A percentile compares a stretch with the other conserved stretches of the same genome.
phyloP scores from a whole-genome alignment of 2,888 invertebrate genomes.

The Autographa pulchrina region DNA sequence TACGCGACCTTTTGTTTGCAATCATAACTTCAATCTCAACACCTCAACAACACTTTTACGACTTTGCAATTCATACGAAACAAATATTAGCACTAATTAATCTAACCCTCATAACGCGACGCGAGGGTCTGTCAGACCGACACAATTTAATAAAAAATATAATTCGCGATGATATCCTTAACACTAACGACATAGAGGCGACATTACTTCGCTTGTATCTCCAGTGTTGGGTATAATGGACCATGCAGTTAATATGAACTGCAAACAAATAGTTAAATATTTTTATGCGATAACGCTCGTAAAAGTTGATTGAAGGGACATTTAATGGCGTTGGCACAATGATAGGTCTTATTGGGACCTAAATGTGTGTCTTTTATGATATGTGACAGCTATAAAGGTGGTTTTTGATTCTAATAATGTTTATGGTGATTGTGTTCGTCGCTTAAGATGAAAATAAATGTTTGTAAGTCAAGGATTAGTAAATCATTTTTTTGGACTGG shows the following conservation, averaged over 20 bases:
- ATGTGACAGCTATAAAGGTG: slow-evolving; percentile 52
- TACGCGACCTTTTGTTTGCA: background rate
- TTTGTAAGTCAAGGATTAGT: background rate
- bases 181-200: slow-evolving; percentile 50
- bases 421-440: slow-evolving; percentile 36
- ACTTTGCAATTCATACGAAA: slow-evolving; percentile 66
- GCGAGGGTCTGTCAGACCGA: slow-evolving; percentile 50
- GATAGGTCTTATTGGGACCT: slow-evolving; percentile 71
- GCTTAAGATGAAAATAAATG: slow-evolving; percentile 2
- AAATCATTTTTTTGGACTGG: no score
- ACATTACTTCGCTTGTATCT: slow-evolving; percentile 56
- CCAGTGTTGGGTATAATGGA: slow-evolving; percentile 54
- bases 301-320: slow-evolving; percentile 85
- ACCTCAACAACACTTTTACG: slow-evolving; percentile 53
- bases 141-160: slow-evolving; percentile 40
- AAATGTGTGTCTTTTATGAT: slow-evolving; percentile 63
- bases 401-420: slow-evolving; percentile 41
- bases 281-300: slow-evolving; percentile 86
- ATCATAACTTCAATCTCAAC: slow-evolving; percentile 19
- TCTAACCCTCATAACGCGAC: slow-evolving; percentile 64
- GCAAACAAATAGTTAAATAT: slow-evolving; percentile 89
- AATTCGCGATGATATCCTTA: slow-evolving; percentile 43
- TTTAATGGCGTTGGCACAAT: slow-evolving; percentile 77
- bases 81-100: slow-evolving; percentile 79
- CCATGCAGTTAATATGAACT: slow-evolving; percentile 82